phyloP scores from a whole-genome alignment of 2,113 vertebrate species.

The Sorex araneus region DNA sequence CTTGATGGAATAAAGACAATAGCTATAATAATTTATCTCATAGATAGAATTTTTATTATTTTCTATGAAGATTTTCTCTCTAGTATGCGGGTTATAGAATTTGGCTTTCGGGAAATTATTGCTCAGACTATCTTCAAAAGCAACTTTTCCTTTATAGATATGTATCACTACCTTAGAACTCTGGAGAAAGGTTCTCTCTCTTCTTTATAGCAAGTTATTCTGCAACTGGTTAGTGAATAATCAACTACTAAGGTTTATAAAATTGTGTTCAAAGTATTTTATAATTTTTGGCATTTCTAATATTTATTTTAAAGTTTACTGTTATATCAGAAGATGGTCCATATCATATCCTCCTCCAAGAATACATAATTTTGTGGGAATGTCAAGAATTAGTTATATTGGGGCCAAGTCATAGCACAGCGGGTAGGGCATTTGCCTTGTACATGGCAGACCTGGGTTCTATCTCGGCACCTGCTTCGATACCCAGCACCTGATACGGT shows the following conservation, averaged over 20 bases:
- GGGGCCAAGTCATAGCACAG: too few species aligned
- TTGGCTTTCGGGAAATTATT: constrained; percentile 68
- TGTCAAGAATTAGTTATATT: background rate
- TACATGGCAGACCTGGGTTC: too few species aligned
- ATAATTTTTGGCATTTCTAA: constrained; percentile 33
- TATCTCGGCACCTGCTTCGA: too few species aligned
- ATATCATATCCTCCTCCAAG: background rate
- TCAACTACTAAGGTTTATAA: constrained; percentile 5
- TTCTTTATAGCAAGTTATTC: constrained; percentile 58
- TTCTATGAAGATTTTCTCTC: constrained; percentile 41
- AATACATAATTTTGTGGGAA: background rate
- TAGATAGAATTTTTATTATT: constrained; percentile 61
- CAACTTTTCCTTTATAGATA: constrained; percentile 59
- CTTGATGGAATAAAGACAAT: constrained; percentile 67
- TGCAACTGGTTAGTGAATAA: constrained; percentile 19
- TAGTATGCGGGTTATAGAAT: constrained; percentile 38
- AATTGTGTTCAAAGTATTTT: background rate
- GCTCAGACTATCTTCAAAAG: constrained; percentile 58
- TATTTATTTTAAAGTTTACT: background rate
- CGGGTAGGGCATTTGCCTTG: too few species aligned
- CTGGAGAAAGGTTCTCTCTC: constrained; percentile 15
- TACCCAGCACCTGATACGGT: too few species aligned
- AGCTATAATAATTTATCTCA: constrained; percentile 71
- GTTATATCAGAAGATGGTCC: background rate
- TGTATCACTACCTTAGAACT: constrained; percentile 9